A percentile compares a stretch with the other conserved stretches of the same genome.
These are phyloP conservation scores for Pelagia noctiluca DNA, from an alignment of 30 jellyfish, hydroid and myxozoan species.

Conservation along the genomic window DNA sequence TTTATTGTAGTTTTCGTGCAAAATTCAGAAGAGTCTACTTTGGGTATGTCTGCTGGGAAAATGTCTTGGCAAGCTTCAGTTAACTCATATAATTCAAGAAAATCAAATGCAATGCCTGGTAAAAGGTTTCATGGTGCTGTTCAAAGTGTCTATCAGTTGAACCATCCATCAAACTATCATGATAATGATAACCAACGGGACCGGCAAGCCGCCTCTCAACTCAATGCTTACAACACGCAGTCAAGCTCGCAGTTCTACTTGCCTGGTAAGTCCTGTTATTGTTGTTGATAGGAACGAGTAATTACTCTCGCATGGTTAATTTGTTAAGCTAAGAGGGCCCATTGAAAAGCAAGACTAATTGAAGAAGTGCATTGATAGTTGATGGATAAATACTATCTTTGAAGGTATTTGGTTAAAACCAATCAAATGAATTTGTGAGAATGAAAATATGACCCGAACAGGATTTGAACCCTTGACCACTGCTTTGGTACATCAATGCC, in stretches of 20 bases:
- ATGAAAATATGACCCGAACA: too few relatives aligned
- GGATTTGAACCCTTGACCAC: too few relatives aligned
- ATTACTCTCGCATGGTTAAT: too few relatives aligned
- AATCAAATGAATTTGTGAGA: too few relatives aligned
- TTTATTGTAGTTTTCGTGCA: conserved; percentile 27
- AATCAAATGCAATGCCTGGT: neutral
- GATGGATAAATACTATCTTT: too few relatives aligned
- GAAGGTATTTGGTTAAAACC: too few relatives aligned
- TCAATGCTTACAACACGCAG: conserved; percentile 23
- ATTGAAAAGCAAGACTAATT: too few relatives aligned
- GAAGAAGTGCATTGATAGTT: too few relatives aligned
- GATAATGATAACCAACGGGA: neutral
- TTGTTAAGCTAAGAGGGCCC: too few relatives aligned
- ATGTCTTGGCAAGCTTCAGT: conserved; percentile 29
- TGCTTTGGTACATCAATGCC: too few relatives aligned
- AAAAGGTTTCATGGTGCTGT: neutral
- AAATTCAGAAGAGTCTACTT: conserved; percentile 4
- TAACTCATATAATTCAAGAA: neutral
- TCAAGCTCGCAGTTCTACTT: conserved; percentile 65
- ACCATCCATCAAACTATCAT: neutral
- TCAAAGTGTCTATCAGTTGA: neutral
- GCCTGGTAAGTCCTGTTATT: conserved; percentile 31
- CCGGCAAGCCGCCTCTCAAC: neutral
- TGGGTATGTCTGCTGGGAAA: conserved; percentile 5
- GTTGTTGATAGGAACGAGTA: too few relatives aligned